Evolutionary conservation across 2,113 vertebrate genomes (phyloP).

Genomic region (Dromas ardeola): DNA sequence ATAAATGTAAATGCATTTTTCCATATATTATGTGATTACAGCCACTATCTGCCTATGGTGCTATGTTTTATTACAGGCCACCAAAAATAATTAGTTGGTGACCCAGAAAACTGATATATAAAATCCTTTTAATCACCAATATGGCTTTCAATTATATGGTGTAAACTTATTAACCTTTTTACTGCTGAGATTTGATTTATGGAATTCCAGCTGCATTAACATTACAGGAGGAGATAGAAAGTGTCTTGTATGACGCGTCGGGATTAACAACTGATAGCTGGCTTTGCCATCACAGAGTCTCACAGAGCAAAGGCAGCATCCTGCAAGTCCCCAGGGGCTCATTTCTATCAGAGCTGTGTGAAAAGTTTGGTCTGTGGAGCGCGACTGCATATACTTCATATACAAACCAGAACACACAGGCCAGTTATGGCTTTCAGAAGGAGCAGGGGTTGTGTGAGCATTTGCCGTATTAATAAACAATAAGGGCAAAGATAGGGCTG

Average conservation of each 20-base stretch:
- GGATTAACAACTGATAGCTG: slow-evolving; percentile 56
- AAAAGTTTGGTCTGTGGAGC: neutral
- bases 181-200: slow-evolving; percentile 80
- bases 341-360: neutral
- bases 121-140: slow-evolving; percentile 83
- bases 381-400: neutral
- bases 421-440: neutral
- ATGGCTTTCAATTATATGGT: slow-evolving; percentile 81
- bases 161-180: slow-evolving; percentile 85
- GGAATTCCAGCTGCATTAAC: slow-evolving; percentile 73
- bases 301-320: slow-evolving; percentile 12
- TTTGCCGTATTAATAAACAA: neutral
- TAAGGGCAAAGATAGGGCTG: neutral
- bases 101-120: slow-evolving; percentile 82
- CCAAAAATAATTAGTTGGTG: slow-evolving; percentile 82
- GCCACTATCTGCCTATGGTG: slow-evolving; percentile 53
- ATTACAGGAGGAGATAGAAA: slow-evolving; percentile 66
- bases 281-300: neutral
- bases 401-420: neutral
- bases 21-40: slow-evolving; percentile 62
- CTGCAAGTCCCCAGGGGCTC: neutral
- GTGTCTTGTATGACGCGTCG: slow-evolving; percentile 38
- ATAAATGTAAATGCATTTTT: slow-evolving; percentile 29
- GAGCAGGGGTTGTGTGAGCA: neutral
- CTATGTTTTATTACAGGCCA: slow-evolving; percentile 74